phyloP scores from a whole-genome alignment of 1,140 invertebrate species.

The Antheraea mylitta region DNA sequence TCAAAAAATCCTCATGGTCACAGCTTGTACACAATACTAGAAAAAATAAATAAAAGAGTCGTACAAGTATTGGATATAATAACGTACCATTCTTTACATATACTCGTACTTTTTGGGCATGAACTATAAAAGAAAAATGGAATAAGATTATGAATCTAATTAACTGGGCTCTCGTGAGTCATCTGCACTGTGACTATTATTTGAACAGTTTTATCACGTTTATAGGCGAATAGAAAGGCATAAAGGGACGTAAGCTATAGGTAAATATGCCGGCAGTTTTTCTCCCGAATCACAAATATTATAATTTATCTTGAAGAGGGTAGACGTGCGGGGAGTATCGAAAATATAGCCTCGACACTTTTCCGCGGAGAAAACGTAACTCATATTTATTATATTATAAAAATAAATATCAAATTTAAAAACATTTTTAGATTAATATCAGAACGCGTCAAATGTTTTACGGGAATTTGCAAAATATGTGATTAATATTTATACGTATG shows the following conservation, averaged over 20 bases:
- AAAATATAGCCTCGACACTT: not conserved
- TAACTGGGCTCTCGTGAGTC: too few species aligned
- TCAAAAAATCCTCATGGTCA: too few species aligned
- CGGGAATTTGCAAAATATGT: too few species aligned
- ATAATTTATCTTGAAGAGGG: slow-evolving; percentile 1
- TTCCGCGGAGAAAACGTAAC: not conserved
- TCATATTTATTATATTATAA: not conserved
- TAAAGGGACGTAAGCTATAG: not conserved
- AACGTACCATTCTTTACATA: too few species aligned
- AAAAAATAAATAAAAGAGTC: too few species aligned
- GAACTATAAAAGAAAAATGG: too few species aligned
- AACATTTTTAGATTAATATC: too few species aligned
- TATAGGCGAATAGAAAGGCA: not conserved
- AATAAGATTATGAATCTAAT: too few species aligned
- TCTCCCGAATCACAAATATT: not conserved
- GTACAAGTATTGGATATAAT: too few species aligned
- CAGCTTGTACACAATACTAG: too few species aligned
- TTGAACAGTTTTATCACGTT: not conserved
- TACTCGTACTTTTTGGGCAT: too few species aligned
- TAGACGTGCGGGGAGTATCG: not conserved
- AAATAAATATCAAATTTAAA: not conserved
- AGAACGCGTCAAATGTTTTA: not conserved
- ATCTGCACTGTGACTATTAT: not conserved
- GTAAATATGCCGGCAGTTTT: not conserved
- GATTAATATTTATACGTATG: too few species aligned